phyloP scores from a whole-genome alignment of 1,140 invertebrate genomes.

The Steinernema feltiae region DNA sequence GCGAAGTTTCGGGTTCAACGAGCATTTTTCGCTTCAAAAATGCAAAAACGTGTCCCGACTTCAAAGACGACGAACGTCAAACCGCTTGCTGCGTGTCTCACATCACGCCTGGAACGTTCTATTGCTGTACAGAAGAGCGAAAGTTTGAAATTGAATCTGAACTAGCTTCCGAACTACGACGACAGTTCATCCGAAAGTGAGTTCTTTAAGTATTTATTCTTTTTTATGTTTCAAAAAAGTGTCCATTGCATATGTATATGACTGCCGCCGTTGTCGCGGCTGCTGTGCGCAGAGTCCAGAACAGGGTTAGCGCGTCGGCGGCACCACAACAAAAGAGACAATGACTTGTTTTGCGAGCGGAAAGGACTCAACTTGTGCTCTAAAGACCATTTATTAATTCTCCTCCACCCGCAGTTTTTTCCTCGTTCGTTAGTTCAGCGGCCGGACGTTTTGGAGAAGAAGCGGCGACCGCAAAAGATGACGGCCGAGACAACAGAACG shows the following conservation, averaged over 20 bases:
- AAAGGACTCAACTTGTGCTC: slow-evolving; percentile 5
- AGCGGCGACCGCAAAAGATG: neutral
- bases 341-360: slow-evolving; percentile 2
- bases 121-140: slow-evolving; percentile 27
- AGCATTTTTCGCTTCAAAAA: neutral
- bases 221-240: neutral
- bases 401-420: neutral
- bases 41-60: slow-evolving; percentile 28
- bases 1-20: neutral
- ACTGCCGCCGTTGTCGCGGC: no score
- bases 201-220: slow-evolving; percentile 19
- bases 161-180: slow-evolving; percentile 20
- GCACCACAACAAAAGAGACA: neutral
- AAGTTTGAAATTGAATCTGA: slow-evolving; percentile 32
- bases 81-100: slow-evolving; percentile 23
- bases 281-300: no score
- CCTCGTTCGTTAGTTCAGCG: neutral
- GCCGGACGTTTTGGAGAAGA: neutral
- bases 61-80: slow-evolving; percentile 28
- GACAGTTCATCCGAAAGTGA: slow-evolving; percentile 30
- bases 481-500: neutral
- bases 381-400: slow-evolving; percentile 14
- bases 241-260: no score
- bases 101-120: slow-evolving; percentile 33
- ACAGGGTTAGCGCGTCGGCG: neutral